These are phyloP conservation scores for Sebastes baramenuke DNA, from an alignment of 2,797 vertebrate species.

Conservation along the genomic window DNA sequence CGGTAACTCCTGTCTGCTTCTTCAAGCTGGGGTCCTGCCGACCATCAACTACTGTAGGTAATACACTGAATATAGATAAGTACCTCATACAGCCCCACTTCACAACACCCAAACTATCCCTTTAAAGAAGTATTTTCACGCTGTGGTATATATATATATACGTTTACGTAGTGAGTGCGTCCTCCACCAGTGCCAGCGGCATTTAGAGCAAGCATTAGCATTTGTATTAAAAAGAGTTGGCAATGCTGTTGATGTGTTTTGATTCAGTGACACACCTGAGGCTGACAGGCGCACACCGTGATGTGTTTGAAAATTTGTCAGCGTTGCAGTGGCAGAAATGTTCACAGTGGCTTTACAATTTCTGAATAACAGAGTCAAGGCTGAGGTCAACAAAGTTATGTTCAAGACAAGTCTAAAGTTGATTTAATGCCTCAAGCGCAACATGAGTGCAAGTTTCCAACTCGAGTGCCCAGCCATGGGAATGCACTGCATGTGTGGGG, in stretches of 20 bases:
- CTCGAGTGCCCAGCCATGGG: not conserved
- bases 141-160: not conserved
- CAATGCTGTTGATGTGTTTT: constrained; percentile 4
- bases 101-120: too few species aligned
- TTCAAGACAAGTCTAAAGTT: constrained; percentile 20
- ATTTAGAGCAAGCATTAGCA: not conserved
- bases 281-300: constrained; percentile 1
- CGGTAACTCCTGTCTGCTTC: too few species aligned
- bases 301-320: not conserved
- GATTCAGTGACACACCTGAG: constrained; percentile 13
- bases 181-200: not conserved
- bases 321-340: not conserved
- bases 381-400: constrained; percentile 16
- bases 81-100: too few species aligned
- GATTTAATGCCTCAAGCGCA: constrained; percentile 17
- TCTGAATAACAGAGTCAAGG: not conserved
- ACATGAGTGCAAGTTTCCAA: constrained; percentile 18
- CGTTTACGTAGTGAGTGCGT: not conserved
- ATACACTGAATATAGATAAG: not conserved
- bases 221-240: not conserved
- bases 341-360: not conserved
- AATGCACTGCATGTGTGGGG: not conserved
- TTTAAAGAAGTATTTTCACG: not conserved
- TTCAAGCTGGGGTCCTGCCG: too few species aligned
- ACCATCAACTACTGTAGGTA: not conserved